Evolutionary conservation across 2,888 invertebrate genomes (phyloP).

Genomic region (Orthonychiurus folsomi): DNA sequence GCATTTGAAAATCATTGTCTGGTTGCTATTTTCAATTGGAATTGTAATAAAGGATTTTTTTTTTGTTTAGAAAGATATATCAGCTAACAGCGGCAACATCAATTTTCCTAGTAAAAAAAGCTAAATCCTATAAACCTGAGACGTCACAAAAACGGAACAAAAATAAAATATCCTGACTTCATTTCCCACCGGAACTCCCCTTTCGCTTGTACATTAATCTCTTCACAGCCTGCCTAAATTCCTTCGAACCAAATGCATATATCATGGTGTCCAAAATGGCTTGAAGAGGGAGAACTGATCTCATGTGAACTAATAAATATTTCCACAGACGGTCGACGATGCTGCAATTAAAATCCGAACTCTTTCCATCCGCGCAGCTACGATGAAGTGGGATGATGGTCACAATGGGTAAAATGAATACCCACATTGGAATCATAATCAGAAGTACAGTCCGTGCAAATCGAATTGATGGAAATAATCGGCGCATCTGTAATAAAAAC

Average conservation of each 20-base stretch:
- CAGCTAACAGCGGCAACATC: too few relatives aligned
- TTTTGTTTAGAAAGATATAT: too few relatives aligned
- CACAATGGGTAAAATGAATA: slow-evolving; percentile 40
- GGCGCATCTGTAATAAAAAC: slow-evolving; percentile 30
- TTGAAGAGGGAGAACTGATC: slow-evolving; percentile 39
- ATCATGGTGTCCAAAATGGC: slow-evolving; percentile 40
- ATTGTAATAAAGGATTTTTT: too few relatives aligned
- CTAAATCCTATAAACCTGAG: too few relatives aligned
- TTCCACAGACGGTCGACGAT: slow-evolving; percentile 37
- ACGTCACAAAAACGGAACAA: too few relatives aligned
- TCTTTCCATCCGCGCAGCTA: slow-evolving; percentile 29
- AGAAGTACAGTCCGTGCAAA: slow-evolving; percentile 40
- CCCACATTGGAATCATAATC: slow-evolving; percentile 41
- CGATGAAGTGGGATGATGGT: slow-evolving; percentile 40
- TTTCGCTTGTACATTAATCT: slow-evolving; percentile 17
- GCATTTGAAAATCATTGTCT: too few relatives aligned
- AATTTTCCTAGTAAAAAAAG: too few relatives aligned
- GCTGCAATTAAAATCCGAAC: slow-evolving; percentile 33
- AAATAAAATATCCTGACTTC: too few relatives aligned
- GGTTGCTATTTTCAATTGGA: too few relatives aligned
- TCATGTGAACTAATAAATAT: slow-evolving; percentile 37
- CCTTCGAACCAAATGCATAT: slow-evolving; percentile 40
- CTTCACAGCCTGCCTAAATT: slow-evolving; percentile 33
- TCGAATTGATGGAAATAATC: slow-evolving; percentile 39
- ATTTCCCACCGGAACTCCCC: too few relatives aligned